These are phyloP conservation scores for Eristalinus aeneus DNA, from an alignment of 2,888 invertebrate species.

Conservation along the genomic window DNA sequence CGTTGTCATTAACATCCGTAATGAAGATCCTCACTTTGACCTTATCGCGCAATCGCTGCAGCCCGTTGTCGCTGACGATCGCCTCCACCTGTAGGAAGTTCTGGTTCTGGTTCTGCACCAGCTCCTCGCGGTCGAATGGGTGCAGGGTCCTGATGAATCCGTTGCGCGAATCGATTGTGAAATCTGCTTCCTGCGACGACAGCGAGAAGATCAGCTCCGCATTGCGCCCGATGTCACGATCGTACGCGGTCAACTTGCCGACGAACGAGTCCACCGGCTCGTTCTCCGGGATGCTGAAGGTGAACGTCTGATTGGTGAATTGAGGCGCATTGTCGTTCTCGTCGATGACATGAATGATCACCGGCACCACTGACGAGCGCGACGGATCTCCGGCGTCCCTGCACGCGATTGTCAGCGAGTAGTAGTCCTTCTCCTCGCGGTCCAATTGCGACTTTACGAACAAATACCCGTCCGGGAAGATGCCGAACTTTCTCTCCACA, in stretches of 20 bases:
- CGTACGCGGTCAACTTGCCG: constrained; percentile 93
- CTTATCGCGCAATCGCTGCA: constrained; percentile 88
- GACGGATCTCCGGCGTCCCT: constrained; percentile 89
- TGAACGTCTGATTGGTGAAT: constrained; percentile 94
- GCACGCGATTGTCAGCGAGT: constrained; percentile 92
- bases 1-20: constrained; percentile 95
- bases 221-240: constrained; percentile 94
- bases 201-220: constrained; percentile 94
- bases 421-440: constrained; percentile 95
- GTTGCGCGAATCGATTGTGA: constrained; percentile 93
- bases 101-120: constrained; percentile 85
- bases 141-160: constrained; percentile 93
- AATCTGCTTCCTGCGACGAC: constrained; percentile 88
- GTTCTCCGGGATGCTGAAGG: constrained; percentile 94
- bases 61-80: constrained; percentile 92
- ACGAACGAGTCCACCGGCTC: constrained; percentile 94
- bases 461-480: constrained; percentile 96
- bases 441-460: constrained; percentile 93
- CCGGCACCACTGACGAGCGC: constrained; percentile 92
- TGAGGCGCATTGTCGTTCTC: constrained; percentile 98
- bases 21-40: constrained; percentile 93
- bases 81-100: constrained; percentile 92
- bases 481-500: constrained; percentile 91
- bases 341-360: constrained; percentile 95
- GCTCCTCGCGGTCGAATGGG: constrained; percentile 93